Percentiles rank a stretch among this genome's conserved stretches.
These are phyloP conservation scores for Hirtodrosophila cameraria DNA, from an alignment of 2,888 invertebrate genomes.

Conservation along the genomic window DNA sequence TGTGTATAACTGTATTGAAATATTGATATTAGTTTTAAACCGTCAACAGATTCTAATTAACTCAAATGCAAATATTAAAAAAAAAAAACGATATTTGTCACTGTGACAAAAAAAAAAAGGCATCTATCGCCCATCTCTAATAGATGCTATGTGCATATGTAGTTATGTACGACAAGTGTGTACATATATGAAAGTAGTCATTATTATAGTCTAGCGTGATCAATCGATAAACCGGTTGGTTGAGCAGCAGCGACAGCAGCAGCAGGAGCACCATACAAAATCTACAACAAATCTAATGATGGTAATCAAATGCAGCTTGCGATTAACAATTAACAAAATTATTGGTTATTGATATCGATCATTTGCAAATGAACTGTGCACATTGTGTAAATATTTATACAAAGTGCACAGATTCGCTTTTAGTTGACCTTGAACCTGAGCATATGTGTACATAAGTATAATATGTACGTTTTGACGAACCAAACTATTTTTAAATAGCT, in stretches of 20 bases:
- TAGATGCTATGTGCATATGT: not conserved
- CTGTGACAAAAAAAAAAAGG: too few relatives aligned
- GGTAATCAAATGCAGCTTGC: slow-evolving; percentile 2
- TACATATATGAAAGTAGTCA: slow-evolving; percentile 7
- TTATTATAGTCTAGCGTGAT: slow-evolving; percentile 18
- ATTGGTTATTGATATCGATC: slow-evolving; percentile 2
- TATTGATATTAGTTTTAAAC: too few relatives aligned
- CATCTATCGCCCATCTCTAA: too few relatives aligned
- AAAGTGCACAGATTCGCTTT: slow-evolving; percentile 34
- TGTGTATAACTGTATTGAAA: too few relatives aligned
- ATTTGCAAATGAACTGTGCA: slow-evolving; percentile 8
- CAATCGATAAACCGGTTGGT: slow-evolving; percentile 36
- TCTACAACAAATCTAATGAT: slow-evolving; percentile 15
- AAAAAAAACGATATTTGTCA: too few relatives aligned
- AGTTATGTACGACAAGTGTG: not conserved
- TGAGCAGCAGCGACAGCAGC: too few relatives aligned
- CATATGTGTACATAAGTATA: not conserved
- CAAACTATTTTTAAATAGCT: not conserved
- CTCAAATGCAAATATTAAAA: too few relatives aligned
- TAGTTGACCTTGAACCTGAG: slow-evolving; percentile 66
- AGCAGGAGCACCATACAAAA: slow-evolving; percentile 2
- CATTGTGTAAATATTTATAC: slow-evolving; percentile 21
- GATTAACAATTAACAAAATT: slow-evolving; percentile 22
- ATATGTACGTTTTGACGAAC: not conserved
- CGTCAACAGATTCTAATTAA: too few relatives aligned